Conservation (phyloP, 2,797 vertebrate genomes). For the Nothura maculosa region DNA sequence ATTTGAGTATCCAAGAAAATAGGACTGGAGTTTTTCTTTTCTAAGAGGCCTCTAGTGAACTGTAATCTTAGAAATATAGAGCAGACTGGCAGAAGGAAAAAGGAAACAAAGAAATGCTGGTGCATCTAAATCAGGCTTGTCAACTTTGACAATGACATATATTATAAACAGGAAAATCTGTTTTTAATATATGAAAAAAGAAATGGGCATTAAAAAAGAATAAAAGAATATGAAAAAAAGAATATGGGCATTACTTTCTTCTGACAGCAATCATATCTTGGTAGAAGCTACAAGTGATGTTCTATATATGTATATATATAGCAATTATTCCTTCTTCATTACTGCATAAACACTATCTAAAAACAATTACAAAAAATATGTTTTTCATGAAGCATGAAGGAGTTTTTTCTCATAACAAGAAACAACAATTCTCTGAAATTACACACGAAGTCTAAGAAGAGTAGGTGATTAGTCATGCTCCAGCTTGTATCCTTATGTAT, state of each 20-base stretch:
- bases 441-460: constrained; percentile 36
- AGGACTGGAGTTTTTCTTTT: neutral
- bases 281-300: neutral
- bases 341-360: neutral
- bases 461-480: constrained; percentile 19
- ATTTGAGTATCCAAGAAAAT: neutral
- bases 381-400: neutral
- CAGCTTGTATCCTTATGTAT: neutral
- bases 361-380: neutral
- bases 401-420: neutral
- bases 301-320: neutral
- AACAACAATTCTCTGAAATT: neutral
- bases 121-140: neutral
- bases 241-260: neutral
- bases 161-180: neutral
- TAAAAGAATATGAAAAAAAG: neutral
- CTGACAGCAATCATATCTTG: neutral
- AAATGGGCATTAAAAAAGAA: too few species aligned
- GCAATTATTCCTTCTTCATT: neutral
- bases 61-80: neutral
- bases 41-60: neutral
- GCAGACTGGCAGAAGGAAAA: neutral
- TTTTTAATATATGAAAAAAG: too few species aligned
- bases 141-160: neutral
- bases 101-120: neutral